These are phyloP conservation scores for Eufriesea mexicana DNA, from an alignment of 1,140 invertebrate genomes.

Conservation along the genomic window DNA sequence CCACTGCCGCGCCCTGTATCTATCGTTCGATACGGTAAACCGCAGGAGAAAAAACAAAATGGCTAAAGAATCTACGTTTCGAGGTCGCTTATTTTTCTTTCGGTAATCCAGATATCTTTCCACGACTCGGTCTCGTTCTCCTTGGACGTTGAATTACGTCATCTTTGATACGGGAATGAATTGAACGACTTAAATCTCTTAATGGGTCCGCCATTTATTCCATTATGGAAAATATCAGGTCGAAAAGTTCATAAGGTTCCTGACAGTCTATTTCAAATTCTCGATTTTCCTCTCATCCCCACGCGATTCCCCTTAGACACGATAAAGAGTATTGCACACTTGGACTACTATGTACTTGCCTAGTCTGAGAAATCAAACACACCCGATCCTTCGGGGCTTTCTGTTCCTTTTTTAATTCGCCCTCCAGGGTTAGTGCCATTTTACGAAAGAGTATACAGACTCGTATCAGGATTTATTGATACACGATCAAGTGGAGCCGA, in stretches of 20 bases:
- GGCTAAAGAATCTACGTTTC: conserved; percentile 16
- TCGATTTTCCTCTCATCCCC: background rate
- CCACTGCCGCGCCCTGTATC: background rate
- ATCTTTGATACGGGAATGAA: conserved; percentile 5
- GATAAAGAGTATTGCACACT: no score
- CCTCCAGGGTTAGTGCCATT: no score
- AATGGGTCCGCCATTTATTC: background rate
- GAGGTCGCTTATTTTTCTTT: conserved; percentile 23
- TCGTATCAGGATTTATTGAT: no score
- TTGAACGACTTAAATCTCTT: conserved; percentile 2
- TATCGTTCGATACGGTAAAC: background rate
- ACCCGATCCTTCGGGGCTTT: no score
- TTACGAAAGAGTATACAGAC: no score
- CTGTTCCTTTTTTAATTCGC: no score
- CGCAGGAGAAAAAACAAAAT: background rate
- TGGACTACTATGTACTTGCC: no score
- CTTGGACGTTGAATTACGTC: conserved; percentile 13
- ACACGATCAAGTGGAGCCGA: no score
- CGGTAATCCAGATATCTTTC: conserved; percentile 8
- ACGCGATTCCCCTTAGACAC: no score
- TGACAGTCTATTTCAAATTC: background rate
- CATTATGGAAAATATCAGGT: background rate
- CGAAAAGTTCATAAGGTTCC: background rate
- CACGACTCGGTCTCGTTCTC: conserved; percentile 10
- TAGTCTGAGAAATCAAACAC: no score